These are phyloP conservation scores for Rhagoletis zephyria DNA, from an alignment of 1,140 invertebrate species.

Conservation along the genomic window DNA sequence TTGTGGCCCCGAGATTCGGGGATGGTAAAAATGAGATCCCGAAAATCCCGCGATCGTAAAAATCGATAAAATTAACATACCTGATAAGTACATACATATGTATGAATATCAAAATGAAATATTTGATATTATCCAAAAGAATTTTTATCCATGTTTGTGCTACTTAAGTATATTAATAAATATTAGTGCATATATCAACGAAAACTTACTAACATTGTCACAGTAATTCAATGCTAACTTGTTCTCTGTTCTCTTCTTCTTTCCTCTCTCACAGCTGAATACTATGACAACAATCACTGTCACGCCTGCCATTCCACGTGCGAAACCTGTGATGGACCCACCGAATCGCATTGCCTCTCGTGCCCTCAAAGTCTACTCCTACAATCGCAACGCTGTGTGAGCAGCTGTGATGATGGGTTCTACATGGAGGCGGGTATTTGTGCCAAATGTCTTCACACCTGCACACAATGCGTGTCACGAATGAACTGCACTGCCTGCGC, in stretches of 20 bases:
- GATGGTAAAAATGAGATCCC: no score
- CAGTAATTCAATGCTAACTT: background rate
- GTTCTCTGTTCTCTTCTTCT: constrained; percentile 29
- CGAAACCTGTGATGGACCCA: constrained; percentile 81
- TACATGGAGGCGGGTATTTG: constrained; percentile 82
- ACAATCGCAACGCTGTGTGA: constrained; percentile 81
- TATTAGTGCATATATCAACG: no score
- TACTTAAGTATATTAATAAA: background rate
- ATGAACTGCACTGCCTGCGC: constrained; percentile 85
- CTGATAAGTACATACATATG: no score
- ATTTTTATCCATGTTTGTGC: no score
- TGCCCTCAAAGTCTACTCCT: constrained; percentile 80
- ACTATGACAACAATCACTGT: constrained; percentile 80
- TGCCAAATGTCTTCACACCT: constrained; percentile 84
- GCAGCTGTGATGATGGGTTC: constrained; percentile 81
- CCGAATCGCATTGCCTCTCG: constrained; percentile 80
- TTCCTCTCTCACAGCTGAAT: constrained; percentile 76
- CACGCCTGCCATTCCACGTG: constrained; percentile 81
- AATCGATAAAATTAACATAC: no score
- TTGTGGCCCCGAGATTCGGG: no score
- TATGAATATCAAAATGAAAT: no score
- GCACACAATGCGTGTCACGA: constrained; percentile 82
- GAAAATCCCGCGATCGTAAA: no score
- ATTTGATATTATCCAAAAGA: no score
- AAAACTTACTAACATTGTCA: background rate